phyloP scores from a whole-genome alignment of 2,888 invertebrate genomes.

The Drosophila differens region DNA sequence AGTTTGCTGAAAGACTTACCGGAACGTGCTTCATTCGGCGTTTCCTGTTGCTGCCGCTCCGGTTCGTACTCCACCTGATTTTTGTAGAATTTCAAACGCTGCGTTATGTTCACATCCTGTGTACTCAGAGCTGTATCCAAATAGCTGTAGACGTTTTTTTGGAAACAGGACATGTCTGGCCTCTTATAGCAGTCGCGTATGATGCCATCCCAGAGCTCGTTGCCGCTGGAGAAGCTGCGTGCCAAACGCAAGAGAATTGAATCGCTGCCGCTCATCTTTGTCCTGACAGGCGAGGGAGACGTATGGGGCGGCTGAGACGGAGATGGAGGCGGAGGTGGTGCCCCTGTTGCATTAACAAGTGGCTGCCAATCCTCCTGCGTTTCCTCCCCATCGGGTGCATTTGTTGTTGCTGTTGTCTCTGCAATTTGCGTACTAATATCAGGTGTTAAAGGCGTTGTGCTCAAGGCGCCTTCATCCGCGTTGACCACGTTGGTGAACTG shows the following conservation, averaged over 20 bases:
- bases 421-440: slow-evolving; percentile 24
- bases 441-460: slow-evolving; percentile 60
- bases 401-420: slow-evolving; percentile 22
- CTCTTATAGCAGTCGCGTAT: slow-evolving; percentile 89
- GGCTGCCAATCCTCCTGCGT: slow-evolving; percentile 67
- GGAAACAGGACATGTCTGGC: slow-evolving; percentile 90
- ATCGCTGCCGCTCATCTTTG: slow-evolving; percentile 57
- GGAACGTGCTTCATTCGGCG: slow-evolving; percentile 46
- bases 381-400: slow-evolving; percentile 39
- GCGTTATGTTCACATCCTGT: slow-evolving; percentile 89
- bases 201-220: slow-evolving; percentile 90
- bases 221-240: slow-evolving; percentile 86
- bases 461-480: slow-evolving; percentile 50
- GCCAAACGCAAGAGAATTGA: slow-evolving; percentile 77
- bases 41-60: slow-evolving; percentile 44
- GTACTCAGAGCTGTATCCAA: slow-evolving; percentile 89
- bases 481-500: slow-evolving; percentile 30
- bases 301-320: not conserved
- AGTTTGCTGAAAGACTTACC: slow-evolving; percentile 49
- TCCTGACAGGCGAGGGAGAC: slow-evolving; percentile 1
- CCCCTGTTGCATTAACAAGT: slow-evolving; percentile 47
- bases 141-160: slow-evolving; percentile 91
- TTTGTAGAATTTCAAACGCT: slow-evolving; percentile 88
- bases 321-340: not conserved
- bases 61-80: slow-evolving; percentile 87